Base-by-base conservation (phyloP, 2,113 vertebrate species). In the Monopterus albus region DNA sequence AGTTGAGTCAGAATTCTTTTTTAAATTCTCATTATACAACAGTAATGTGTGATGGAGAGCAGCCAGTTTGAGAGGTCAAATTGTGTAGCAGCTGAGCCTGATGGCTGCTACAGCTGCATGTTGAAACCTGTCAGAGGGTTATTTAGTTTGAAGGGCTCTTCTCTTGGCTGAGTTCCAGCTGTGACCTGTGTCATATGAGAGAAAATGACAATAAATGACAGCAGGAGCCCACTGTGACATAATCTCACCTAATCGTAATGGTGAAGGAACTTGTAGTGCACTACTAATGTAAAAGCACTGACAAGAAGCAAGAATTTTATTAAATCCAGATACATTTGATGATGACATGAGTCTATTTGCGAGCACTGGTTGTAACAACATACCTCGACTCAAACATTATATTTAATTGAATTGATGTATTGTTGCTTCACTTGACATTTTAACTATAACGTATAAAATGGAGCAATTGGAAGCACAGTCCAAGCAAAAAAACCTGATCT, bases 101-200 rank as follows among this genome's bases (percentile, higher is more conserved):
- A 83, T 61, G 72, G 63, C 45, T 51, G n/a, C n/a, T n/a, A n/a
- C n/a, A n/a, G n/a, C 21, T 52, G 59, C 74, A 79, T 66, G 71
- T 69, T 64, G 63, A 65, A 66, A 61, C 62, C 59, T 78, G 83
- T 80, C 78, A 62, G 33, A 74, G 39, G 42, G 59, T 59, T 26
- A 49, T 66, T 81, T 75, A 23, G 38, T 72, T 45, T 84, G 83
- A 88, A 86, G 81, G 83, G 75, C 78, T 63, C 72, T 81, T 62
- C 57, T 79, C 72, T 80, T 79, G 72, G 72, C 78, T 14, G 70
- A 66, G 65, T 38, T 84, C 59, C 78, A 76, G 78, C 15, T 56
- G 62, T 84, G 57, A 64, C 31, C 84, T 43, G 60, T 70, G 75
- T 84, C 35, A 31, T 9, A 31, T 76, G 33, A 56, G 33, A 42